Evolutionary conservation across 37 sponge, comb jelly and placozoan genomes (phyloP), one percentile per base, ranked within the genome.

Genomic region (Theonella swinhoei): DNA sequence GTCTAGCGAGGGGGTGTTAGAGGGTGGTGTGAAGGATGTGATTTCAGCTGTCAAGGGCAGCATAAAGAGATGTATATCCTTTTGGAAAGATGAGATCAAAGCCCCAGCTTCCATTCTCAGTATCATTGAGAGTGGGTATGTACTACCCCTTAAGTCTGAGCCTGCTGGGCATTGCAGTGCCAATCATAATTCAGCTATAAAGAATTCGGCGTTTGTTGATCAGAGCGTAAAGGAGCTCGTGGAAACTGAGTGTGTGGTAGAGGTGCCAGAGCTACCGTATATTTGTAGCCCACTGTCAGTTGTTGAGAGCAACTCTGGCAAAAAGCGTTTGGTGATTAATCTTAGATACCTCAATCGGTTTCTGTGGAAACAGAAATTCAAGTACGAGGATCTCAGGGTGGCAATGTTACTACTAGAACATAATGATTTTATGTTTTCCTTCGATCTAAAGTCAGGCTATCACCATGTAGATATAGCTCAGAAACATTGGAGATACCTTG

Each of bases 381-480:
- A 17, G 11, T 19, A 74, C 62, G 84, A 83, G 39, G 84, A 83
- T 58, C 26, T 83, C 20, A 42, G 75, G 25, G 39, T 65, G 29
- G 84, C 75, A 47, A 74, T 83, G 75, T 30, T 8, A 9, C n/a
- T 75, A 41, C 32, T 83, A 39, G 42, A 72, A n/a, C 32, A 1
- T 34, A 65, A 64, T 74, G 84, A 83, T 28, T 83, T 17, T 33
- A 29, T 43, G 64, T 26, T 83, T 31, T 29, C 75, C 30, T 83
- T 83, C 37, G 76, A 83, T 40, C 65, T 83, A 25, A 74, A 73
- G 43, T 74, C 84, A 33, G 84, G 75, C 9, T 83, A 83, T 32
- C 75, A 83, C 26, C 84, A 83, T 40, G 41, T 74, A 9, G 24
- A 38, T 39, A 74, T 83, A 35, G 60, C 33, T 25, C 30, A 29